phyloP scores from a whole-genome alignment of 2,797 vertebrate genomes.

The Phataginus tricuspis region DNA sequence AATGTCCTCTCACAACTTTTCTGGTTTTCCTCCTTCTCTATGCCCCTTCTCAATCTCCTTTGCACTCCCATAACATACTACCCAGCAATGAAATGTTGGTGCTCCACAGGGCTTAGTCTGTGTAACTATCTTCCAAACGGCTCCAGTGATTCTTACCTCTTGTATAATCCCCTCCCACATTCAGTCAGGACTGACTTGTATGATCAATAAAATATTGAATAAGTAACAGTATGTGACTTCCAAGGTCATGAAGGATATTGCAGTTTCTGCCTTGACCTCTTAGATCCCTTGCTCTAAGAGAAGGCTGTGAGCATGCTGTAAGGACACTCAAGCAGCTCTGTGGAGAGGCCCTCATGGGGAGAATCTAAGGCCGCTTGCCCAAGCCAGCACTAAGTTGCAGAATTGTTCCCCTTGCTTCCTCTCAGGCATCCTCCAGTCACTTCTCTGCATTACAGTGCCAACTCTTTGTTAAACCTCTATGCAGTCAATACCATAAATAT shows the following conservation, averaged over 20 bases:
- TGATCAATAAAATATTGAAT: constrained; percentile 1
- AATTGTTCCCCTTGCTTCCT: neutral
- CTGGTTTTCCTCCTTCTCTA: neutral
- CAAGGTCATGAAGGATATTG: constrained; percentile 8
- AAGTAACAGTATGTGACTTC: neutral
- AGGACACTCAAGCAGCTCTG: neutral
- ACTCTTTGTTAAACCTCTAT: neutral
- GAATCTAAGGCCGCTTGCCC: neutral
- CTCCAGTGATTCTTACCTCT: neutral
- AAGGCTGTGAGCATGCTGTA: neutral
- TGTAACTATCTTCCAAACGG: neutral
- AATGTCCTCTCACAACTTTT: constrained; percentile 21
- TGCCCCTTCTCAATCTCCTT: neutral
- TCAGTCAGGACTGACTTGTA: neutral
- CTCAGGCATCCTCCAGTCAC: neutral
- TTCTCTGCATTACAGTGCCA: neutral
- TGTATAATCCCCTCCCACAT: neutral
- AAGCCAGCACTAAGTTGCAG: neutral
- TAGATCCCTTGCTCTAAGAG: neutral
- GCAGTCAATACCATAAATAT: neutral
- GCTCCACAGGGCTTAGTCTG: neutral
- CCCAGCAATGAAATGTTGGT: neutral
- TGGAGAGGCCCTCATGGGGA: neutral
- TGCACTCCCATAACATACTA: neutral
- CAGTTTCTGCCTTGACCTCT: neutral